A percentile compares a stretch with the other conserved stretches of the same genome.
phyloP scores from a whole-genome alignment of 2,797 vertebrate species.

The Notamacropus eugenii region DNA sequence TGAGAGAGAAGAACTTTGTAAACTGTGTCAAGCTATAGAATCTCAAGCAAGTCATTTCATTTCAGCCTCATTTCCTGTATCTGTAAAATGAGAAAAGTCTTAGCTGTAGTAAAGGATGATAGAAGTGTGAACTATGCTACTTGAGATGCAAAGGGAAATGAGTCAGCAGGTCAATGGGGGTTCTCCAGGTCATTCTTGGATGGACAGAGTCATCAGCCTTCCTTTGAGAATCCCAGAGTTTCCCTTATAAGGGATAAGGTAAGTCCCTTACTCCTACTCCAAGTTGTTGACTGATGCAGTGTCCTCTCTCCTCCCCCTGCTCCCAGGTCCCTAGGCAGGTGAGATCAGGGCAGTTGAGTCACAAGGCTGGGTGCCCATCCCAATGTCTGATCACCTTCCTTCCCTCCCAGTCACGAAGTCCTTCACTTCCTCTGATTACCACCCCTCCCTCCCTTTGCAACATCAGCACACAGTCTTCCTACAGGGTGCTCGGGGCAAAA shows the following conservation, averaged over 20 bases:
- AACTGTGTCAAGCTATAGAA: neutral
- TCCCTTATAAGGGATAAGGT: neutral
- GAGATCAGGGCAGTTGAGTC: neutral
- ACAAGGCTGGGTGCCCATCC: neutral
- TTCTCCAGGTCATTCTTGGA: neutral
- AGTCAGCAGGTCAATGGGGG: neutral
- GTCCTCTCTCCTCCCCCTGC: neutral
- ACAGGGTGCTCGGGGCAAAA: slow-evolving; percentile 15
- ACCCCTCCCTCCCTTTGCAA: neutral
- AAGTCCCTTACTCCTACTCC: neutral
- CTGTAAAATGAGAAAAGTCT: neutral
- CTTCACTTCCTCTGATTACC: neutral
- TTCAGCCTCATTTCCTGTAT: neutral
- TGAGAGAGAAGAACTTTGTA: neutral
- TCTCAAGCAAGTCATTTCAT: neutral
- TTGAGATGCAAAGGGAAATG: neutral
- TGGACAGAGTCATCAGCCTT: neutral
- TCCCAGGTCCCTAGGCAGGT: neutral
- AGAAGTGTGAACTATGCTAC: neutral
- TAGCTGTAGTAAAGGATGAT: neutral
- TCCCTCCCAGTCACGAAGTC: neutral
- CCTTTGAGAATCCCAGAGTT: neutral
- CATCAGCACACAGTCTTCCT: rapidly evolving
- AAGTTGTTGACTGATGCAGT: neutral
- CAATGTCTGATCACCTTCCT: neutral